Conservation (phyloP, 2,113 vertebrate genomes). For the Otus sunia region DNA sequence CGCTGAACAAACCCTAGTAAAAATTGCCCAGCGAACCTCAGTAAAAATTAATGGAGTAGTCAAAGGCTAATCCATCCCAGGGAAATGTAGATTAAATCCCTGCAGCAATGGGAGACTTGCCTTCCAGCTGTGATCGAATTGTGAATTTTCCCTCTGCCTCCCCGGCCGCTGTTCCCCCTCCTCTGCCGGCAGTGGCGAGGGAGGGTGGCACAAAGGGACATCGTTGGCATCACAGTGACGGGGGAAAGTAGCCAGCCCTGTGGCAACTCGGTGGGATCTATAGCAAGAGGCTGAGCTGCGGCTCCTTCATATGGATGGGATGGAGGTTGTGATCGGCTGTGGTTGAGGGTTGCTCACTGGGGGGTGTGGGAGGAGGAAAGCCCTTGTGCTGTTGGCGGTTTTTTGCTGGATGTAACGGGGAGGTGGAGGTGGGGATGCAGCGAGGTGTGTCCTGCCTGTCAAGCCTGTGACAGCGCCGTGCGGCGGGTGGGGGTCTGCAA, state of each 20-base stretch:
- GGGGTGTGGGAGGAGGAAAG: not conserved
- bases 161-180: fast-evolving
- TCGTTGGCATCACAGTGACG: fast-evolving
- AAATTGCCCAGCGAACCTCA: not conserved
- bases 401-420: not conserved
- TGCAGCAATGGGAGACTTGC: not conserved
- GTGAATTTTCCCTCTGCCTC: not conserved
- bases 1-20: not conserved
- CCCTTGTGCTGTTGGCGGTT: not conserved
- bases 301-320: not conserved
- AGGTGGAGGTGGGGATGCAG: not conserved
- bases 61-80: not conserved
- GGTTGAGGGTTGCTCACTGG: not conserved
- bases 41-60: not conserved
- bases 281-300: not conserved
- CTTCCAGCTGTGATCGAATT: not conserved
- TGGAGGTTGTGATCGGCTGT: not conserved
- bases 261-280: not conserved
- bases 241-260: not conserved
- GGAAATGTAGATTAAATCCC: not conserved
- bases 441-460: not conserved
- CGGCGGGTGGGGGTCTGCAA: not conserved
- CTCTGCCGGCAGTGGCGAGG: fast-evolving
- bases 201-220: not conserved
- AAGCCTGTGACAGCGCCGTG: not conserved